A percentile compares a stretch with the other conserved stretches of the same genome.
Evolutionary conservation across 1,140 invertebrate genomes (phyloP).

Genomic region (Micrasema minimum): DNA sequence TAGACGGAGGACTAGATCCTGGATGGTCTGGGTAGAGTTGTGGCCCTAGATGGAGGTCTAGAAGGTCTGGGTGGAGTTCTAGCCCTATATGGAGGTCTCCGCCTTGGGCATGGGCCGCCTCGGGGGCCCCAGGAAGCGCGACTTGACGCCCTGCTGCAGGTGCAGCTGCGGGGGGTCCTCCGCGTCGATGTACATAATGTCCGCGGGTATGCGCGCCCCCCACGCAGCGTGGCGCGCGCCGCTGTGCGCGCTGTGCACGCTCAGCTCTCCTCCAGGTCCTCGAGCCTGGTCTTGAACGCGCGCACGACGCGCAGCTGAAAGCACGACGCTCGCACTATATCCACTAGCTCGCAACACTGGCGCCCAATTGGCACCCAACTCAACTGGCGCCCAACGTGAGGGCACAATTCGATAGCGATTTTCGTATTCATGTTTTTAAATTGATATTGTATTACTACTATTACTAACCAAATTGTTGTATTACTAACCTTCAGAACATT

Average conservation of each 20-base stretch:
- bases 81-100: constrained; percentile 56
- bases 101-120: constrained; percentile 56
- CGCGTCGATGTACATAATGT: constrained; percentile 94
- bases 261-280: constrained; percentile 99
- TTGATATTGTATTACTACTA: no score
- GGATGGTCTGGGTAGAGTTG: background rate
- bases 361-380: constrained; percentile 4
- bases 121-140: constrained; percentile 65
- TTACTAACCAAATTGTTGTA: no score
- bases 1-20: background rate
- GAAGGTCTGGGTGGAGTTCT: no score
- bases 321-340: constrained; percentile 65
- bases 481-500: no score
- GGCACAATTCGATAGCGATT: background rate
- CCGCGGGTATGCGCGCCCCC: constrained; percentile 80
- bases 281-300: constrained; percentile 99
- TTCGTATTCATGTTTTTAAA: no score
- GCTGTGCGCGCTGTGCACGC: constrained; percentile 96
- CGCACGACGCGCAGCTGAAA: constrained; percentile 99
- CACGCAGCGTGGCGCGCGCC: constrained; percentile 80
- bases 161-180: constrained; percentile 72
- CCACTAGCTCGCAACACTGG: constrained; percentile 1
- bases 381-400: constrained; percentile 6
- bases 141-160: constrained; percentile 61
- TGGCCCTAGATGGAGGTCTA: no score